Evolutionary conservation across 64 coral and sea anemone genomes (phyloP), one percentile per base, ranked within the genome.

Genomic region (Trachythela sp.): DNA sequence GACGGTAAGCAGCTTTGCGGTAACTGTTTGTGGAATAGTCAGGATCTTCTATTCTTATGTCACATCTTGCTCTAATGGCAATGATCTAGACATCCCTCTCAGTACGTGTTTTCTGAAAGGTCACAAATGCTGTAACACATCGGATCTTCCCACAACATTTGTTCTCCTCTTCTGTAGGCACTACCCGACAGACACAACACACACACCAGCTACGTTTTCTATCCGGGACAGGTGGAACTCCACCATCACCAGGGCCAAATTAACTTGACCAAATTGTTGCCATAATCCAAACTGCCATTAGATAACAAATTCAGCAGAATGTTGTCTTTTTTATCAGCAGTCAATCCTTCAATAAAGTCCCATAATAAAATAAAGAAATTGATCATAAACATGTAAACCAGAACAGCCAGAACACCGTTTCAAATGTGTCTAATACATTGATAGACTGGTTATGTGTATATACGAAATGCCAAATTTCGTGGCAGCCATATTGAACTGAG

Each of bases 261-360:
- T 8, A 26, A n/a, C n/a, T n/a, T n/a, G 5, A 70, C 64, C 64
- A 70, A 70, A 70, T 70, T 70, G 4, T 32, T 70, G 24, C 8
- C 64, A 70, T 70, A 70, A 27, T 70, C 64, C 24, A 70, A n/a
- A 22, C 64, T 70, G 8, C 64, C 64, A 70, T 70, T 70, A 9
- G 64, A 70, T 70, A 70, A n/a, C 30, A 70, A 70, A 70, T 70
- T 70, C 4, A 70, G 64, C 8, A 70, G 64, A 22, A 70, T 70
- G 64, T 70, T 70, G 24, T 85, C 84, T 85, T 48, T 40, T 14
- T 85, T 13, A 20, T 42, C 38, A 42, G 10, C 48, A 1, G 4
- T 85, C 31, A 85, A n/a, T 20, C 20, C 33, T 85, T 31, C 84
- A 85, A 85, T 85, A n/a, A 70, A 70, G 8, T 70, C 64, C 64